A percentile compares a stretch with the other conserved stretches of the same genome.
Evolutionary conservation across 2,797 vertebrate genomes (phyloP).

Genomic region (Schizothorax lantsangensis): DNA sequence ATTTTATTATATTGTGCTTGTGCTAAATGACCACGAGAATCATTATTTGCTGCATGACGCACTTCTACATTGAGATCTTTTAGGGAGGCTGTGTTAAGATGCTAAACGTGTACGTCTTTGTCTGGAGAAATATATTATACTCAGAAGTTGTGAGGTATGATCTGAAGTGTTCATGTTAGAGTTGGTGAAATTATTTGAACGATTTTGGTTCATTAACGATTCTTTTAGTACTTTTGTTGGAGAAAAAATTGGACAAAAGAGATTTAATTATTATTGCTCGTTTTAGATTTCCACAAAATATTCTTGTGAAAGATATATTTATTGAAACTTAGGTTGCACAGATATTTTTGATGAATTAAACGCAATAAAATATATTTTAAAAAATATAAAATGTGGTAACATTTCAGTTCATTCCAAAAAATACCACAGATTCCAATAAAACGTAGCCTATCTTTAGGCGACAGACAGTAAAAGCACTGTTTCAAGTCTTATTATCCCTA

Average conservation of each 20-base stretch:
- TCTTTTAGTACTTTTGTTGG: not conserved
- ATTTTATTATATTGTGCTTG: slow-evolving; percentile 10
- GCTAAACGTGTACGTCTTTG: slow-evolving; percentile 7
- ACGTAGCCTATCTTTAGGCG: too few relatives aligned
- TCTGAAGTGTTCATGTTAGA: not conserved
- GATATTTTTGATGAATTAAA: not conserved
- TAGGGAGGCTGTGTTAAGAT: slow-evolving; percentile 10
- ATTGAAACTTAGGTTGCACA: not conserved
- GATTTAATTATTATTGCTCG: not conserved
- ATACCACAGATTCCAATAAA: not conserved
- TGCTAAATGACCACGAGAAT: slow-evolving; percentile 18
- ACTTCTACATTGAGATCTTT: slow-evolving; percentile 44
- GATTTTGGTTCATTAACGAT: not conserved
- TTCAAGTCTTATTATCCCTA: not conserved
- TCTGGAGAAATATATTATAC: not conserved
- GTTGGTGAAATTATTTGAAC: not conserved
- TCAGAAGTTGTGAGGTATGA: not conserved
- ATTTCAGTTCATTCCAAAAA: not conserved
- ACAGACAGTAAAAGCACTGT: not conserved
- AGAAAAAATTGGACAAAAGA: not conserved
- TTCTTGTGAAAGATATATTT: not conserved
- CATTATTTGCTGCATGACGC: slow-evolving; percentile 52
- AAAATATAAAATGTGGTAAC: not conserved
- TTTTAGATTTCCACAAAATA: not conserved
- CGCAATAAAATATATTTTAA: not conserved